phyloP scores from a whole-genome alignment of 2,888 invertebrate genomes.

The Eupithecia pulchellata region DNA sequence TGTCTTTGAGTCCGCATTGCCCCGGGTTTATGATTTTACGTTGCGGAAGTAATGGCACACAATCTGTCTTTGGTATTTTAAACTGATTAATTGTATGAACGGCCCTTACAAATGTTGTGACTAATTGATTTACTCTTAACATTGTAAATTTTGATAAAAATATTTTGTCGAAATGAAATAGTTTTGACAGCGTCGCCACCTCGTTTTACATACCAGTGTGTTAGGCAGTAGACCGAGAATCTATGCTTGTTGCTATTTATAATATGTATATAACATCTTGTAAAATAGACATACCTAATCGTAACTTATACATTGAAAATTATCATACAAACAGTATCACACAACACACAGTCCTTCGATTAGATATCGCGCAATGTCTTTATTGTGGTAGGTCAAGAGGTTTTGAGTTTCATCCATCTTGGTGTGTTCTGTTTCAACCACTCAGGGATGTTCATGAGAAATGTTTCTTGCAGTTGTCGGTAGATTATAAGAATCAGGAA shows the following conservation, averaged over 20 bases:
- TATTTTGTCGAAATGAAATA: conserved; percentile 51
- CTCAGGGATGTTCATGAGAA: conserved; percentile 85
- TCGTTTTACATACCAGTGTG: conserved; percentile 53
- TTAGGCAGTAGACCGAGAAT: too few relatives aligned
- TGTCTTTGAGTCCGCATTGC: conserved; percentile 64
- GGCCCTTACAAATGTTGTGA: conserved; percentile 46
- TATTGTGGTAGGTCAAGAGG: conserved; percentile 72
- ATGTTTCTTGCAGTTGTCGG: conserved; percentile 89
- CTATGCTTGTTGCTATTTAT: too few relatives aligned
- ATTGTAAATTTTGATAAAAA: conserved; percentile 65
- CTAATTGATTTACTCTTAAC: conserved; percentile 52
- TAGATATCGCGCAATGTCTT: conserved; percentile 75
- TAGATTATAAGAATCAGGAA: conserved; percentile 91
- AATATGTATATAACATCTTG: conserved; percentile 17
- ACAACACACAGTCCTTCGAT: conserved; percentile 74
- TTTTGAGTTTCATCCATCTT: conserved; percentile 75
- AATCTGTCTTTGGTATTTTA: conserved; percentile 64
- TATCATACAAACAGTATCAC: conserved; percentile 67
- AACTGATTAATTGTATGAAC: conserved; percentile 72
- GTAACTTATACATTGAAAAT: conserved; percentile 63
- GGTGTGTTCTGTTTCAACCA: conserved; percentile 81
- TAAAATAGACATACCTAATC: conserved; percentile 48
- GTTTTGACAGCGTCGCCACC: conserved; percentile 66
- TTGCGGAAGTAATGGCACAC: conserved; percentile 54
- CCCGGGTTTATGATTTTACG: conserved; percentile 63